Conservation (phyloP, 2,113 vertebrate genomes). For the Pipa parva region DNA sequence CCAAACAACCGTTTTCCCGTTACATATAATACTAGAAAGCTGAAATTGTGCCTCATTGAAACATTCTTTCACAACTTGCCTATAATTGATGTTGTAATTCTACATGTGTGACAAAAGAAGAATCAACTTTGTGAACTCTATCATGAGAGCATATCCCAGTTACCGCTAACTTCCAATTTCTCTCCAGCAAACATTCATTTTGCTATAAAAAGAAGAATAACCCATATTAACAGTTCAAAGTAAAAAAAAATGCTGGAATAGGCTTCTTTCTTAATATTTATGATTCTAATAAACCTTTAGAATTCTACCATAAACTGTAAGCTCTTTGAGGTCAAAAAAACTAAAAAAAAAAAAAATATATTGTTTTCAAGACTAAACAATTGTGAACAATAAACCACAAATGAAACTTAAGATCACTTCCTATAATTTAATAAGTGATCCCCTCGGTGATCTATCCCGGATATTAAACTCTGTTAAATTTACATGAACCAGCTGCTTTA, state of each 20-base stretch:
- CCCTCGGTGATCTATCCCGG: constrained; percentile 59
- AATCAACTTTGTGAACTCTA: too few species aligned
- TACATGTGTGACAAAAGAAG: too few species aligned
- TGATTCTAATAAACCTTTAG: constrained; percentile 57
- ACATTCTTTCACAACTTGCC: too few species aligned
- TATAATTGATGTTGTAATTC: too few species aligned
- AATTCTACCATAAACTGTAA: constrained; percentile 57
- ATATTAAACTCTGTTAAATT: constrained; percentile 62
- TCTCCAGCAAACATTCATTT: constrained; percentile 2
- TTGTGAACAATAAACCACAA: constrained; percentile 56
- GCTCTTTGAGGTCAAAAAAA: constrained; percentile 57
- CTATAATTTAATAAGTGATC: constrained; percentile 61
- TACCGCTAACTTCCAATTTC: neutral
- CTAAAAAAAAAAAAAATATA: too few species aligned
- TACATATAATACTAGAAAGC: too few species aligned
- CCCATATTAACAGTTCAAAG: constrained; percentile 1
- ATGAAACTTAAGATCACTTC: constrained; percentile 58
- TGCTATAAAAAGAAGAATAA: constrained; percentile 1
- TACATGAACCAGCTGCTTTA: constrained; percentile 58
- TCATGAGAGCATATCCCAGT: neutral
- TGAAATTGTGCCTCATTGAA: too few species aligned
- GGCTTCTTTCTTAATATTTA: constrained; percentile 59
- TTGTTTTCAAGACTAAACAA: constrained; percentile 59
- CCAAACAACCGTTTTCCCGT: too few species aligned
- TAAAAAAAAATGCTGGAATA: neutral